phyloP scores from a whole-genome alignment of 2,888 invertebrate genomes.

The Priapulus caudatus region DNA sequence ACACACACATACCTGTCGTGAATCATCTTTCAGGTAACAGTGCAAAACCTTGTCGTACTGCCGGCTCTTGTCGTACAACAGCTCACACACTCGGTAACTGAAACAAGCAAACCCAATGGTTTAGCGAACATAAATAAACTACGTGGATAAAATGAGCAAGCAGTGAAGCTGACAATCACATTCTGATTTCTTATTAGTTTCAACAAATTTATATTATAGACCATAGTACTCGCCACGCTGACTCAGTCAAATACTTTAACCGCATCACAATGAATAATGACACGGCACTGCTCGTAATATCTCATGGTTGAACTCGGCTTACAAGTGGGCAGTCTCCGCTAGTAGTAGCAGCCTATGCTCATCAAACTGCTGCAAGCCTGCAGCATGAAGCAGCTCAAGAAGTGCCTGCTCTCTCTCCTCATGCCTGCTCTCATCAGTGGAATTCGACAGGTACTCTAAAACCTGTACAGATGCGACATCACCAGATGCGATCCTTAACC shows the following conservation, averaged over 20 bases:
- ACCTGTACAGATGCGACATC: too few relatives aligned
- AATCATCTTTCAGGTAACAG: constrained; percentile 54
- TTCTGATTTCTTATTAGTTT: too few relatives aligned
- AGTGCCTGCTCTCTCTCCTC: constrained; percentile 61
- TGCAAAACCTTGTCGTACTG: constrained; percentile 52
- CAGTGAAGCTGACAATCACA: too few relatives aligned
- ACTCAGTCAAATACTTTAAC: too few relatives aligned
- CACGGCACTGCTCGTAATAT: too few relatives aligned
- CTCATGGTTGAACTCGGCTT: too few relatives aligned
- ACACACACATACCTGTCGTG: constrained; percentile 42
- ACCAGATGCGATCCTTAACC: too few relatives aligned
- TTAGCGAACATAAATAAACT: too few relatives aligned
- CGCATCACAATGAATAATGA: too few relatives aligned
- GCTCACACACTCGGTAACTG: constrained; percentile 57
- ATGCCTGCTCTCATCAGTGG: constrained; percentile 36
- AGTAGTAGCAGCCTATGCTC: constrained; percentile 48
- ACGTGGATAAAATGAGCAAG: too few relatives aligned
- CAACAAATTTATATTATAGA: too few relatives aligned
- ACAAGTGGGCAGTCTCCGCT: constrained; percentile 54
- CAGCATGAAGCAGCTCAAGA: constrained; percentile 52
- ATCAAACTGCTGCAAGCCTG: constrained; percentile 48
- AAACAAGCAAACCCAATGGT: constrained; percentile 17
- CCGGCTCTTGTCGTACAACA: constrained; percentile 50
- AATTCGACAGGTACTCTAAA: constrained; percentile 42
- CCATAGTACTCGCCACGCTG: too few relatives aligned